Conservation (phyloP, 2,888 invertebrate species). For the Hoplodrina blanda region DNA sequence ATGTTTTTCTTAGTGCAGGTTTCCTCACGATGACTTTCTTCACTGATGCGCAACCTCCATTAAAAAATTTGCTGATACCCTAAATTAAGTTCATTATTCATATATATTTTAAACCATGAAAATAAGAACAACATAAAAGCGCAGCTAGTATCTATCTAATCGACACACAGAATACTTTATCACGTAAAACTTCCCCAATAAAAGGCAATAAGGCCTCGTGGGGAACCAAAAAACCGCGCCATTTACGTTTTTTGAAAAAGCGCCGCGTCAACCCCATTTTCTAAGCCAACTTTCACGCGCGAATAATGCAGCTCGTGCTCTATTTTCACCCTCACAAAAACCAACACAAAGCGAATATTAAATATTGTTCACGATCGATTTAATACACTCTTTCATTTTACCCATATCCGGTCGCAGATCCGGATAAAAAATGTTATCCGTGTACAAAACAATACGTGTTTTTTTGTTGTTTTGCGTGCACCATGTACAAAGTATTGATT, state of each 20-base stretch:
- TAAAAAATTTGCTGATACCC: too few relatives aligned
- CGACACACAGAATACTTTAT: slow-evolving; percentile 14
- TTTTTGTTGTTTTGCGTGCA: slow-evolving; percentile 71
- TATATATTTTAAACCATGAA: not conserved
- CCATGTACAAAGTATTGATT: slow-evolving; percentile 81
- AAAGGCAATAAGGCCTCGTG: slow-evolving; percentile 45
- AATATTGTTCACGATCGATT: slow-evolving; percentile 70
- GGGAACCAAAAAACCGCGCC: slow-evolving; percentile 31
- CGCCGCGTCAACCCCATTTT: slow-evolving; percentile 30
- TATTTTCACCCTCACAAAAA: slow-evolving; percentile 50
- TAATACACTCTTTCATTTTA: slow-evolving; percentile 66
- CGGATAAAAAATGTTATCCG: slow-evolving; percentile 74
- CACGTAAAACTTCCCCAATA: slow-evolving; percentile 28
- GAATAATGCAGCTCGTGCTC: slow-evolving; percentile 33
- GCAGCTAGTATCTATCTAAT: not conserved
- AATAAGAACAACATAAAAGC: not conserved
- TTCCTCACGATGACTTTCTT: too few relatives aligned
- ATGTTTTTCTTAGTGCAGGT: too few relatives aligned
- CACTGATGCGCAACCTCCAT: too few relatives aligned
- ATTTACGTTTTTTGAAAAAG: slow-evolving; percentile 42
- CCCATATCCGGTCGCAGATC: slow-evolving; percentile 66
- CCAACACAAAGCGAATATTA: slow-evolving; percentile 62
- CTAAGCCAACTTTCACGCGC: slow-evolving; percentile 41
- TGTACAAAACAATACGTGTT: slow-evolving; percentile 66
- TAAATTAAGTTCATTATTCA: too few relatives aligned